A percentile compares a stretch with the other conserved stretches of the same genome.
phyloP scores from a whole-genome alignment of 2,888 invertebrate genomes.

The Caenorhabditis panamensis region DNA sequence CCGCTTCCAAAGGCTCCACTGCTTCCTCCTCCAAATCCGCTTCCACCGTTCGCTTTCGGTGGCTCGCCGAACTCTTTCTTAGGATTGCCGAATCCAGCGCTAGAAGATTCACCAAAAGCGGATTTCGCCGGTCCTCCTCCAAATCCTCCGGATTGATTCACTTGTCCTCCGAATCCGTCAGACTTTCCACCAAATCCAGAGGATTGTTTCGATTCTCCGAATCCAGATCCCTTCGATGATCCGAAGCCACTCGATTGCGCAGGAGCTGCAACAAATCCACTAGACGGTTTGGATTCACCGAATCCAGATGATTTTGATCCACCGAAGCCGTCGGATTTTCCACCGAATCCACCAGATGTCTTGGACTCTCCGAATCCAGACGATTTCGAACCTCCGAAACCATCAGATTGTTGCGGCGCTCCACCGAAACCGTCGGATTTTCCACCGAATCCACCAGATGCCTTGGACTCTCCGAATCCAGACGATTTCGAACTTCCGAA shows the following conservation, averaged over 20 bases:
- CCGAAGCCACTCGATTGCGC: neutral
- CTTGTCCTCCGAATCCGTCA: slow-evolving; percentile 2
- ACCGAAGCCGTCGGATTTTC: neutral
- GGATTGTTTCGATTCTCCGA: neutral
- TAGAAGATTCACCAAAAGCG: slow-evolving; percentile 1
- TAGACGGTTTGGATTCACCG: neutral
- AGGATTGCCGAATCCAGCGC: neutral
- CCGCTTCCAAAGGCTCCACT: slow-evolving; percentile 13
- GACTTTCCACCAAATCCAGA: slow-evolving; percentile 6
- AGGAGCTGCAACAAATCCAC: too few species aligned
- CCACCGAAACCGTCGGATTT: neutral
- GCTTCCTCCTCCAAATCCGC: slow-evolving; percentile 4
- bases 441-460: neutral
- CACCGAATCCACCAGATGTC: neutral
- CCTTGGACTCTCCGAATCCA: slow-evolving; percentile 1
- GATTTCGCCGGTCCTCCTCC: neutral
- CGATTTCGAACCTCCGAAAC: neutral
- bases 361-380: slow-evolving; percentile 3
- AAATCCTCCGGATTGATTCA: neutral
- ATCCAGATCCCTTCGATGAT: neutral
- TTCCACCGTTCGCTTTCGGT: neutral
- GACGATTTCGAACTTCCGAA: slow-evolving; percentile 3
- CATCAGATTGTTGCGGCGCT: neutral
- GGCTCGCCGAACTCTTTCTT: neutral
- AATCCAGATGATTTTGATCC: neutral